Conservation (phyloP, 1,140 invertebrate species). For the Cyclina sinensis region DNA sequence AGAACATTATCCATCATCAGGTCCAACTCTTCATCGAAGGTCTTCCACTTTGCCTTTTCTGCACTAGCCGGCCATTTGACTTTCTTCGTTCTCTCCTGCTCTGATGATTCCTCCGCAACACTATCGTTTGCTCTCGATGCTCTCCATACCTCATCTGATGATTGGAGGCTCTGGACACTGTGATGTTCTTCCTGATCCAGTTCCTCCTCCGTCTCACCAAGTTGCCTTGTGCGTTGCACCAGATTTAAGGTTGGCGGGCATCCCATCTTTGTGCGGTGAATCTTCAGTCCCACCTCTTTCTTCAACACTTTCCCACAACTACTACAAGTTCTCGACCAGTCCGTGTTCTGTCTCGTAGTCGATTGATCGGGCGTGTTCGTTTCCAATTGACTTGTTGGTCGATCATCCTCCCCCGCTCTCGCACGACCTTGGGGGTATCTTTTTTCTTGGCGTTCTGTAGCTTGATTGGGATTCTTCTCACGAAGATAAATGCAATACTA, state of each 20-base stretch:
- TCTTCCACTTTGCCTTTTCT: too few species aligned
- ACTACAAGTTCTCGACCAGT: slow-evolving; percentile 47
- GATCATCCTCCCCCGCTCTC: too few species aligned
- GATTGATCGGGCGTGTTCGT: slow-evolving; percentile 41
- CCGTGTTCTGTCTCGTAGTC: slow-evolving; percentile 42
- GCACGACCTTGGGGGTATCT: too few species aligned
- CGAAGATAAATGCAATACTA: too few species aligned
- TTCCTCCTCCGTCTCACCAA: too few species aligned
- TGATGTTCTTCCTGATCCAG: slow-evolving; percentile 20
- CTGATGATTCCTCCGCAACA: too few species aligned
- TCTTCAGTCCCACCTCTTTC: slow-evolving; percentile 26
- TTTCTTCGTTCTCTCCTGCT: slow-evolving; percentile 8
- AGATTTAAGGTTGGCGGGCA: slow-evolving; percentile 42
- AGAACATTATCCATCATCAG: too few species aligned
- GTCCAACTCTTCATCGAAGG: too few species aligned
- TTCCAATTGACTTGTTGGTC: slow-evolving; percentile 22
- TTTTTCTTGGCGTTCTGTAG: too few species aligned
- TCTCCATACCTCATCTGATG: slow-evolving; percentile 43
- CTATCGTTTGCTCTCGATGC: not conserved
- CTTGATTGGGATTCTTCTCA: slow-evolving; percentile 17
- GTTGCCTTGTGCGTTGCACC: too few species aligned
- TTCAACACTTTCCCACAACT: slow-evolving; percentile 30
- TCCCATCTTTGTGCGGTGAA: slow-evolving; percentile 58
- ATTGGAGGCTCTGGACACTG: too few species aligned
- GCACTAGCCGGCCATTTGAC: slow-evolving; percentile 12